phyloP scores from a whole-genome alignment of 2,113 vertebrate genomes.

The Chloroceryle aenea region DNA sequence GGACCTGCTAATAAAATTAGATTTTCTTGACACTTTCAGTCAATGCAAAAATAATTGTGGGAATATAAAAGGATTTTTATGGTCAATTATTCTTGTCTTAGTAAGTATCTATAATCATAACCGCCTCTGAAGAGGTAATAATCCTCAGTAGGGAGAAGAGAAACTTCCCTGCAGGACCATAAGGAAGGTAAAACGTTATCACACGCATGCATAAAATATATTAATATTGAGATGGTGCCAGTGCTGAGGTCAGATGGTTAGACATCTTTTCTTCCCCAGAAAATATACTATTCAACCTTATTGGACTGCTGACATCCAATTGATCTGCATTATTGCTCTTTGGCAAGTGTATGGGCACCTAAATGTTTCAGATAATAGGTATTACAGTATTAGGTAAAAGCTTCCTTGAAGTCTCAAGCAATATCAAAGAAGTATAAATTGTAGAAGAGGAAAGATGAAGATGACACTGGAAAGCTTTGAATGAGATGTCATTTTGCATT shows the following conservation, averaged over 20 bases:
- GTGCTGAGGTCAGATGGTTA: constrained; percentile 75
- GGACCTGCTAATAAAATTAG: constrained; percentile 76
- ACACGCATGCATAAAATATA: constrained; percentile 79
- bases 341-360: constrained; percentile 55
- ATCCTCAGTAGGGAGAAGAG: constrained; percentile 70
- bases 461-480: constrained; percentile 67
- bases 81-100: constrained; percentile 86
- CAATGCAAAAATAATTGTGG: constrained; percentile 88
- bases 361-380: constrained; percentile 74
- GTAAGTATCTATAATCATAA: constrained; percentile 84
- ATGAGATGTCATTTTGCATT: constrained; percentile 71
- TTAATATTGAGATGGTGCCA: constrained; percentile 78
- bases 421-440: constrained; percentile 69
- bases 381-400: constrained; percentile 74
- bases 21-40: constrained; percentile 81
- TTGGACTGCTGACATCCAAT: constrained; percentile 73
- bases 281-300: constrained; percentile 70
- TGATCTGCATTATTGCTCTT: constrained; percentile 80
- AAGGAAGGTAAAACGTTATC: constrained; percentile 77
- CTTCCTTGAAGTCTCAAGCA: constrained; percentile 48
- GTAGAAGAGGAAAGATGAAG: constrained; percentile 67
- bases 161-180: constrained; percentile 78
- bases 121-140: constrained; percentile 76
- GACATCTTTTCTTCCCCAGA: constrained; percentile 61
- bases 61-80: constrained; percentile 85